A percentile compares a stretch with the other conserved stretches of the same genome.
Conservation (phyloP, 92 coral and sea anemone genomes). For the Actinostola sp. region DNA sequence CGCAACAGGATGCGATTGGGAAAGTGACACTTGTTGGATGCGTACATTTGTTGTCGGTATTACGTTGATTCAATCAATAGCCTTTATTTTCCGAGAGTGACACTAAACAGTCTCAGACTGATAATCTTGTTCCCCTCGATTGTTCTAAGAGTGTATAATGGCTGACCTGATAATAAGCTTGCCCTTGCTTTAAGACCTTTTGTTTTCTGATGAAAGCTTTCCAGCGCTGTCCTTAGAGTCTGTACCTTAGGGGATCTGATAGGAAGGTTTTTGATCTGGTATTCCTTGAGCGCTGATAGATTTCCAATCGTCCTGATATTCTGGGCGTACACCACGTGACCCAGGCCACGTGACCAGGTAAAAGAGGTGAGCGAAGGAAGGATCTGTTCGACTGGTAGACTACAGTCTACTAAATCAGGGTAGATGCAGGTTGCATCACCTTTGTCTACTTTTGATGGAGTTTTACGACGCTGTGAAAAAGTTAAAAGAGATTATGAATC, state of each 20-base stretch:
- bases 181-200: constrained; percentile 17
- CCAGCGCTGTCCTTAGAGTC: constrained; percentile 77
- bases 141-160: neutral
- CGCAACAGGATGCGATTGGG: no score
- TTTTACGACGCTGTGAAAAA: constrained; percentile 57
- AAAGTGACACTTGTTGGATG: no score
- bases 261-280: constrained; percentile 90
- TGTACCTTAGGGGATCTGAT: constrained; percentile 93
- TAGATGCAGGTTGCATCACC: constrained; percentile 63
- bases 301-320: constrained; percentile 95
- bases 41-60: no score
- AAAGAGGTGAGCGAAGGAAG: constrained; percentile 86
- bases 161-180: neutral
- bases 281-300: constrained; percentile 82
- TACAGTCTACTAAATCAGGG: constrained; percentile 90
- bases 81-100: no score
- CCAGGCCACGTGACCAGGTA: constrained; percentile 97
- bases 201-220: constrained; percentile 75
- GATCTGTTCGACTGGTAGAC: constrained; percentile 95
- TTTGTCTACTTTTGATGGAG: constrained; percentile 35
- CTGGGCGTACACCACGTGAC: constrained; percentile 99
- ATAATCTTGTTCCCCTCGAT: neutral
- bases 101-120: neutral
- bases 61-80: no score
- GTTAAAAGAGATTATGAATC: neutral